Evolutionary conservation across 2,888 invertebrate genomes (phyloP).

Genomic region (Osedax fenrisi): DNA sequence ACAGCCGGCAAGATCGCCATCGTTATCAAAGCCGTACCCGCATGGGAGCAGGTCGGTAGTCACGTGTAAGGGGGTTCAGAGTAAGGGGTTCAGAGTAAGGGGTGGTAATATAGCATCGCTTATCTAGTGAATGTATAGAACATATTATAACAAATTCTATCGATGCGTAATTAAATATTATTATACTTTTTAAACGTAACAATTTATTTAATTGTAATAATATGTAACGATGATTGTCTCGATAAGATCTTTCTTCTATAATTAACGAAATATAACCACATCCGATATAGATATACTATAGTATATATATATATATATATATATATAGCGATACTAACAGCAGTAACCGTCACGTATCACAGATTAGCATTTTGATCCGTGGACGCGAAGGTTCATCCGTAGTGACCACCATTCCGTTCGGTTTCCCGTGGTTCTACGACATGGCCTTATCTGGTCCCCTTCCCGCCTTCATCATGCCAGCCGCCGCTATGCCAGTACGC

Average conservation of each 20-base stretch:
- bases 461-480: not conserved
- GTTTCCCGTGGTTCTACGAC: constrained; percentile 8
- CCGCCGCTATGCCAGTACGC: not conserved
- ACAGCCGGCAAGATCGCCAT: constrained; percentile 10
- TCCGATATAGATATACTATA: too few relatives aligned
- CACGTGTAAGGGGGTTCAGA: not conserved
- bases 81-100: not conserved
- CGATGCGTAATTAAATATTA: too few relatives aligned
- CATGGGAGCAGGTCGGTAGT: constrained; percentile 3
- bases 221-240: too few relatives aligned
- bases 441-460: not conserved
- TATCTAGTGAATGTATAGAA: too few relatives aligned
- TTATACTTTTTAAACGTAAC: too few relatives aligned
- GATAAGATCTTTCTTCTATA: too few relatives aligned
- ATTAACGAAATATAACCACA: too few relatives aligned
- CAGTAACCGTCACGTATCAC: too few relatives aligned
- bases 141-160: too few relatives aligned
- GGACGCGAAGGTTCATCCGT: not conserved
- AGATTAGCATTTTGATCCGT: not conserved
- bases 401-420: not conserved
- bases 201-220: too few relatives aligned
- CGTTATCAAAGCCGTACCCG: not conserved
- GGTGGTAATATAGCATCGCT: not conserved
- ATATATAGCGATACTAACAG: too few relatives aligned
- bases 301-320: too few relatives aligned